Base-by-base conservation (phyloP, 2,797 vertebrate genomes). In the Fistularia tabacaria region DNA sequence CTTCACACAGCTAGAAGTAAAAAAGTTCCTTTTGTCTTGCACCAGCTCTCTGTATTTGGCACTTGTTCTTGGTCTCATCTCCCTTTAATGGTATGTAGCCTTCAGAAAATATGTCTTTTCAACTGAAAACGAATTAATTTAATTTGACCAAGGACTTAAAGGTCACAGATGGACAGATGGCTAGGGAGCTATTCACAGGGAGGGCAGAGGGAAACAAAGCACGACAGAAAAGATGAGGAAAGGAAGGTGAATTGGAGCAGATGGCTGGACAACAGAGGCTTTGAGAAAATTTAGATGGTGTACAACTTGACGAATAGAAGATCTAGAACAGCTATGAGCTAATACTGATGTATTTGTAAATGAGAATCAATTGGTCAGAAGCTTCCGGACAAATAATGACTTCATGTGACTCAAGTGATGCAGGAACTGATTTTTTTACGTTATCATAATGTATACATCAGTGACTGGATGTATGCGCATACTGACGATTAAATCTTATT, bases 121-220 rank as follows among this genome's bases (percentile, higher is more conserved):
- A 14, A 41, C 25, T 12, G 39, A 51, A 50, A 51, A 51, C n/a
- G 7, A 10, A 45, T n/a, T 13, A 8, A 10, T n/a, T 10, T 38
- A 14, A 13, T 38, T 12, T 51, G 46, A 54, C 25, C 7, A 5
- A 10, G 53, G 11, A 39, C 25, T 49, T 9, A 50, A 44, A 58
- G 64, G 62, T 77, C 69, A 53, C 11, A 47, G 59, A 64, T 25
- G 43, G 51, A 69, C 72, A 74, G 73, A 80, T 66, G 68, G 70
- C 48, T 44, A 14, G 38, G 38, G 57, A 73, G 55, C 3, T 6
- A 60, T 25, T n/a, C 9, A 52, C 15, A 14, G 45, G 55, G 6
- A 38, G 12, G 49, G 43, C 10, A 51, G 48, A 42, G 9, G 12
- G 15, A 63, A 9, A 37, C 14, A 52, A 54, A 39, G 42, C 13